Percentiles rank a stretch among this genome's conserved stretches.
phyloP scores from a whole-genome alignment of 1,140 invertebrate genomes.

The Drosophila neocordata region DNA sequence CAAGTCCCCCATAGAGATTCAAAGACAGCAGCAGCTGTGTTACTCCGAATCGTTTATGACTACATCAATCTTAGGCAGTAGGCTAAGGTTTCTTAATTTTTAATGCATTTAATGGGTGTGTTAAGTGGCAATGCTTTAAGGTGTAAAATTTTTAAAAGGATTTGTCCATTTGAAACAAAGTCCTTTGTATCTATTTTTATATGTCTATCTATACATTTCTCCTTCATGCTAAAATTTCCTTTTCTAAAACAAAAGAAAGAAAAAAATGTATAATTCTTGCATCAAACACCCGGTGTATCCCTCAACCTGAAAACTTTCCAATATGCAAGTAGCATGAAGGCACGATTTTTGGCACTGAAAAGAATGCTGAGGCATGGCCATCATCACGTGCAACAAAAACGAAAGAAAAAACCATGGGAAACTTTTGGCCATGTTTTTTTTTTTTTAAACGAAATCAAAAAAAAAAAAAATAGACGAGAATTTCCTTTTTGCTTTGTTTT shows the following conservation, averaged over 20 bases:
- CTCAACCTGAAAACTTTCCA: conserved; percentile 31
- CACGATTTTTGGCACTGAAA: conserved; percentile 40
- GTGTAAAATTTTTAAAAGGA: not conserved
- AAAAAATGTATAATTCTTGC: not conserved
- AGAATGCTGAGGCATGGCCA: conserved; percentile 33
- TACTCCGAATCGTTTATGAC: not conserved
- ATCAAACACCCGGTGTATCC: not conserved
- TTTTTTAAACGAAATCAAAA: conserved; percentile 21
- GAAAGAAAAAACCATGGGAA: conserved; percentile 36
- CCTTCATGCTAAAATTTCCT: not conserved
- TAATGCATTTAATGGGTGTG: not conserved
- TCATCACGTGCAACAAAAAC: conserved; percentile 35
- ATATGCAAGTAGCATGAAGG: conserved; percentile 51
- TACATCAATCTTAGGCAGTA: not conserved
- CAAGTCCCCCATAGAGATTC: no score
- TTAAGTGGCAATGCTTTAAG: not conserved
- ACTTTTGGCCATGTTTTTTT: conserved; percentile 40
- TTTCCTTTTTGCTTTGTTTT: conserved; percentile 22
- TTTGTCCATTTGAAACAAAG: not conserved
- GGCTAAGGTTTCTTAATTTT: not conserved
- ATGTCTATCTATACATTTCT: no score
- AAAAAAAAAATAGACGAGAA: conserved; percentile 12
- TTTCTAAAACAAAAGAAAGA: not conserved
- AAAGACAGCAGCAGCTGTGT: no score
- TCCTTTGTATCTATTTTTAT: not conserved